A percentile compares a stretch with the other conserved stretches of the same genome.
These are phyloP conservation scores for Pollimyrus isidori DNA, from an alignment of 2,113 vertebrate genomes.

Conservation along the genomic window DNA sequence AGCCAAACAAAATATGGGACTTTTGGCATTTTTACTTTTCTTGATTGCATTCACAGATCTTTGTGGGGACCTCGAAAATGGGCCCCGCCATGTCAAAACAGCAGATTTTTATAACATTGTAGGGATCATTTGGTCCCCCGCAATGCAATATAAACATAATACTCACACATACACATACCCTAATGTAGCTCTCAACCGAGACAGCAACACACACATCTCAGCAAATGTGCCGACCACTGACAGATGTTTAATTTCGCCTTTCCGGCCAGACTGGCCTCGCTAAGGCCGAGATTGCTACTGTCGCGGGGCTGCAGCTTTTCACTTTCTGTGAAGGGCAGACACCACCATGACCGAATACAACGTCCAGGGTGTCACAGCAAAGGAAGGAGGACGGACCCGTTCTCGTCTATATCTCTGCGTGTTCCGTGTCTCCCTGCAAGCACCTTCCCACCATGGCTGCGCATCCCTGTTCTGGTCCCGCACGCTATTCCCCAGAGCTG, in stretches of 20 bases:
- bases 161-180: not conserved
- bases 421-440: slow-evolving; percentile 30
- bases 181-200: not conserved
- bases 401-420: not conserved
- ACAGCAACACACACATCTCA: not conserved
- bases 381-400: slow-evolving; percentile 16
- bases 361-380: slow-evolving; percentile 15
- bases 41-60: no score
- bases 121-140: no score
- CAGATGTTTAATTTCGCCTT: not conserved
- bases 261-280: no score
- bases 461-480: slow-evolving; percentile 30
- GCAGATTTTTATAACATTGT: no score
- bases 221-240: not conserved
- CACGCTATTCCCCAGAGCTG: slow-evolving; percentile 51
- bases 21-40: no score
- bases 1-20: no score
- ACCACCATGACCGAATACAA: slow-evolving; percentile 21
- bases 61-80: no score
- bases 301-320: not conserved
- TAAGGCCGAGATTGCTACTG: not conserved
- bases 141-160: no score
- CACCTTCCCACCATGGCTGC: slow-evolving; percentile 44
- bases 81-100: no score
- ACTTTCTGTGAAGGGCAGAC: slow-evolving; percentile 2